Conservation (phyloP, 2,888 invertebrate species). For the Spilarctia lutea region DNA sequence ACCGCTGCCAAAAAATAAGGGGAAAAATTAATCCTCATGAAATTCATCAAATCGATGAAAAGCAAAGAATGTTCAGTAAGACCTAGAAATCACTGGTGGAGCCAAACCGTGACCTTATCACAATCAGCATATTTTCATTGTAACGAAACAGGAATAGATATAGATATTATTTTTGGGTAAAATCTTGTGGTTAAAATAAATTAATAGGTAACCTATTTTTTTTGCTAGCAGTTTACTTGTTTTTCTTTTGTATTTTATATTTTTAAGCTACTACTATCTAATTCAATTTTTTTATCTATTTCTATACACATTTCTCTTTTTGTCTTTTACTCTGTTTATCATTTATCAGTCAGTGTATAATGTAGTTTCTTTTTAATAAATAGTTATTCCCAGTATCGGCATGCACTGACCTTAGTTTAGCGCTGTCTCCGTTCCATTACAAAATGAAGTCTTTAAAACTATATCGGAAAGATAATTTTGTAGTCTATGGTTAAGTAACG, state of each 20-base stretch:
- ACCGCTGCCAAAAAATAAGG: too few species aligned
- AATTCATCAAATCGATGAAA: too few species aligned
- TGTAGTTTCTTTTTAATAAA: conserved; percentile 16
- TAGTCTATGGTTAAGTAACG: conserved; percentile 26
- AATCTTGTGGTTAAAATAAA: background rate
- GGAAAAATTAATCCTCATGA: too few species aligned
- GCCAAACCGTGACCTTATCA: background rate
- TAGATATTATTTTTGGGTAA: background rate
- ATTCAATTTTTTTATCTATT: background rate
- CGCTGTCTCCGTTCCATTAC: conserved; percentile 74
- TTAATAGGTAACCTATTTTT: background rate
- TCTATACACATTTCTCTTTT: background rate
- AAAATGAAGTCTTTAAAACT: conserved; percentile 20
- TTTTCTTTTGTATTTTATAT: background rate
- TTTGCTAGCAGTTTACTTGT: background rate
- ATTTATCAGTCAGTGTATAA: conserved; percentile 6
- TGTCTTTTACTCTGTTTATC: too few species aligned
- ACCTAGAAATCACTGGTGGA: background rate
- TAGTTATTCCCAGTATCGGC: conserved; percentile 66
- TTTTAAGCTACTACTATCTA: background rate
- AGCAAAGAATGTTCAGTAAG: background rate
- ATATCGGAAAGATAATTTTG: conserved; percentile 14
- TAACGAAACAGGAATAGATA: background rate
- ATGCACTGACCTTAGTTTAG: conserved; percentile 81
- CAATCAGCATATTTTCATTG: background rate